Conservation (phyloP, 2,797 vertebrate species). For the Propithecus deckenii region DNA sequence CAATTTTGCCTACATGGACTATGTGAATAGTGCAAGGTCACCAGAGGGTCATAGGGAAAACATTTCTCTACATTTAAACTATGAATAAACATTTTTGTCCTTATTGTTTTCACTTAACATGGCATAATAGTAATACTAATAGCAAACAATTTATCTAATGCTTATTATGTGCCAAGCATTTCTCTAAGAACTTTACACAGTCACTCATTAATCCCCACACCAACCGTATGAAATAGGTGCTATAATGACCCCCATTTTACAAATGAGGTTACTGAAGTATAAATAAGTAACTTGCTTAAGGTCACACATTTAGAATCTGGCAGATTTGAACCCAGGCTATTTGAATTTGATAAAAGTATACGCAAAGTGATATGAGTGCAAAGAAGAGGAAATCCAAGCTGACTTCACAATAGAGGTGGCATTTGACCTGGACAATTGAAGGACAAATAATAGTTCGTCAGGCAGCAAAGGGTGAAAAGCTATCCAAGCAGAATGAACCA, state of each 20-base stretch:
- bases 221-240: background rate
- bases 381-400: background rate
- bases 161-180: conserved; percentile 20
- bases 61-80: background rate
- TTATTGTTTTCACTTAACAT: conserved; percentile 24
- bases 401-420: background rate
- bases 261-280: conserved; percentile 4
- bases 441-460: background rate
- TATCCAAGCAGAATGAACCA: background rate
- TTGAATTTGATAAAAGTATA: background rate
- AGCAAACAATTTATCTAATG: conserved; percentile 33
- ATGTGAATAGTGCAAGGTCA: background rate
- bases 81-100: conserved; percentile 18
- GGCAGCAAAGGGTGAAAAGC: background rate
- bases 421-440: conserved; percentile 28
- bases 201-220: background rate
- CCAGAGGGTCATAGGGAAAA: background rate
- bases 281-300: conserved; percentile 35
- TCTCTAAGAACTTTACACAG: conserved; percentile 2
- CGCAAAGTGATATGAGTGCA: background rate
- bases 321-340: background rate
- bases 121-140: background rate
- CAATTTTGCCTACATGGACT: background rate
- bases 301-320: background rate
- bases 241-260: background rate